These are phyloP conservation scores for Agelaius phoeniceus DNA, from an alignment of 2,113 vertebrate species.

Conservation along the genomic window DNA sequence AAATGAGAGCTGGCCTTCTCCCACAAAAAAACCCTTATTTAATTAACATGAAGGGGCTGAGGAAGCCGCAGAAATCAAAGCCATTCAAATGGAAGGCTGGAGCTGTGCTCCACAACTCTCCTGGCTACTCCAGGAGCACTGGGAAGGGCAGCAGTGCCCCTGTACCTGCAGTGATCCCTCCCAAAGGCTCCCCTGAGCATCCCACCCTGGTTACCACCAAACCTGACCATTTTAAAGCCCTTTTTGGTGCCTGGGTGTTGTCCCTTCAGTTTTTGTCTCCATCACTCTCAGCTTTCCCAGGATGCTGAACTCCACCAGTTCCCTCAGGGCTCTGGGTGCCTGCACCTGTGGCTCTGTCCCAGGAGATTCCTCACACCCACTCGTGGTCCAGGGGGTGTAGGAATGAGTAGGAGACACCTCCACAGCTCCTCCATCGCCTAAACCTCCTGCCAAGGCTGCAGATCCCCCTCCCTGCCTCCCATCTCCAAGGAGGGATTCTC, in stretches of 20 bases:
- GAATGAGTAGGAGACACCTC: rapidly evolving
- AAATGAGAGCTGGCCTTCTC: constrained; percentile 42
- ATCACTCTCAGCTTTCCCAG: rapidly evolving
- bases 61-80: constrained; percentile 22
- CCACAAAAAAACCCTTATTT: not conserved
- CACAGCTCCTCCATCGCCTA: rapidly evolving
- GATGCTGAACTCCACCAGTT: not conserved
- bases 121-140: not conserved
- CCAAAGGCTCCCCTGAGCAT: rapidly evolving
- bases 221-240: rapidly evolving
- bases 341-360: rapidly evolving
- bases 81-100: constrained; percentile 62
- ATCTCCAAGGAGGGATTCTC: not conserved
- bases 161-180: not conserved
- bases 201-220: not conserved
- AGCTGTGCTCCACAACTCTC: not conserved
- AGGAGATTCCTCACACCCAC: not conserved
- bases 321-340: not conserved
- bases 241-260: not conserved
- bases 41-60: constrained; percentile 50
- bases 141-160: not conserved
- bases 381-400: rapidly evolving
- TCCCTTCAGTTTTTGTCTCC: not conserved
- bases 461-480: not conserved
- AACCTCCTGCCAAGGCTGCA: not conserved